Base-by-base conservation (phyloP, 2,797 vertebrate genomes). In the Poeciliopsis infans region DNA sequence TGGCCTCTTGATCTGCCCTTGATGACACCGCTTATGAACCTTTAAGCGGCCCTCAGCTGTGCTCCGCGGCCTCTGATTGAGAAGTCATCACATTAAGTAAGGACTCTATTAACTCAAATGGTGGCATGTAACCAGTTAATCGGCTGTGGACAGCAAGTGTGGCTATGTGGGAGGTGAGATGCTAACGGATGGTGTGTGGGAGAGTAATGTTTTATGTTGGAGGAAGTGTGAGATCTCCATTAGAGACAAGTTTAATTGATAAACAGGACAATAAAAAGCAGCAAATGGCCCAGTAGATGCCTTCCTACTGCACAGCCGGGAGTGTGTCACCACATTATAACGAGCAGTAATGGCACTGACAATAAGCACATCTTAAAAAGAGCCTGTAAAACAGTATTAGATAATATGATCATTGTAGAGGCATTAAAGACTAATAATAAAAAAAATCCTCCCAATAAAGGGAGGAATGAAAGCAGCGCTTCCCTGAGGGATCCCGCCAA, bases 141-240 rank as follows among this genome's bases (percentile, higher is more conserved):
- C 91, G 82, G 81, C 91, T 46, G 88, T 78, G 91, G 92, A 94
- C 92, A 93, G 92, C 91, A 88, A 94, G 93, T 92, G 91, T 92
- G 92, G 92, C 85, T 93, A 91, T 87, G 93, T 95, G 92, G 94
- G 94, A 94, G 92, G 94, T 93, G 94, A 88, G 94, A 95, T 93
- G 90, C 86, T 88, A 88, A 79, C 94, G 93, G 94, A 93, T 95
- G 94, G 94, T 90, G 93, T 93, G 94, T 95, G 93, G 94, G 93
- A 94, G 94, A 92, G 92, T 91, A 92, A 94, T 94, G 91, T 93
- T 95, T 94, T 92, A 92, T 91, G 86, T 91, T 88, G 91, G 88
- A 92, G 90, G 90, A 93, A 93, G 92, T 94, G 94, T 93, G 92
- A 94, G 85, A 85, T 91, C 88, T 88, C 92, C 90, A 92, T 94